Evolutionary conservation across 2,888 invertebrate species (phyloP).

Genomic region (Uloborus plumipes): DNA sequence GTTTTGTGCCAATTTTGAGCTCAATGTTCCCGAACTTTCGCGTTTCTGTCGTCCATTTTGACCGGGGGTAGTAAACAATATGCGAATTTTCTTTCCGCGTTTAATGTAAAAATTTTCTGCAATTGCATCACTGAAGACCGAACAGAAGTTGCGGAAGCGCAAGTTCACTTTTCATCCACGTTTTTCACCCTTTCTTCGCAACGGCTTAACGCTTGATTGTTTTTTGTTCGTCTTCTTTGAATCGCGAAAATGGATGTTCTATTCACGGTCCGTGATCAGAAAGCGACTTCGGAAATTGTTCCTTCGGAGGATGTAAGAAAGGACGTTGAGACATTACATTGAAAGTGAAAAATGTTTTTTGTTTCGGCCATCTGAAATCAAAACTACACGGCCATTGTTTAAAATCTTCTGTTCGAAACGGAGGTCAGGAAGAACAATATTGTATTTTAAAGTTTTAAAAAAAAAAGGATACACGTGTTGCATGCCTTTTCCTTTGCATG

Average conservation of each 20-base stretch:
- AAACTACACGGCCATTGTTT: slow-evolving; percentile 34
- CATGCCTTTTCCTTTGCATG: no score
- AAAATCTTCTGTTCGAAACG: slow-evolving; percentile 6
- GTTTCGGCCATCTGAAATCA: slow-evolving; percentile 1
- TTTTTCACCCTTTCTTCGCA: slow-evolving; percentile 8
- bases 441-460: no score
- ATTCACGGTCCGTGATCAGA: slow-evolving; percentile 36
- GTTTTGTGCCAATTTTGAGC: no score
- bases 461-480: no score
- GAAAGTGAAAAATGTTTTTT: slow-evolving; percentile 1
- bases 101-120: no score
- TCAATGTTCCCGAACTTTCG: no score
- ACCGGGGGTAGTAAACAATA: no score
- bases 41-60: no score
- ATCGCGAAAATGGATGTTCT: slow-evolving; percentile 28
- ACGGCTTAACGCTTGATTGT: slow-evolving; percentile 13
- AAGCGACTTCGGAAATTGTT: slow-evolving; percentile 22
- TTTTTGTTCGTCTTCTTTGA: slow-evolving; percentile 2
- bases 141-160: no score
- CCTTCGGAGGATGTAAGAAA: slow-evolving; percentile 9
- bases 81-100: no score
- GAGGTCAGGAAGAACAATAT: no score
- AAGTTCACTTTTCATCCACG: background rate
- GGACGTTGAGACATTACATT: slow-evolving; percentile 29
- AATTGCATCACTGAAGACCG: no score